Percentiles rank a stretch among this genome's conserved stretches.
Evolutionary conservation across 2,888 invertebrate species (phyloP).

Genomic region (Galerucella pusilla): DNA sequence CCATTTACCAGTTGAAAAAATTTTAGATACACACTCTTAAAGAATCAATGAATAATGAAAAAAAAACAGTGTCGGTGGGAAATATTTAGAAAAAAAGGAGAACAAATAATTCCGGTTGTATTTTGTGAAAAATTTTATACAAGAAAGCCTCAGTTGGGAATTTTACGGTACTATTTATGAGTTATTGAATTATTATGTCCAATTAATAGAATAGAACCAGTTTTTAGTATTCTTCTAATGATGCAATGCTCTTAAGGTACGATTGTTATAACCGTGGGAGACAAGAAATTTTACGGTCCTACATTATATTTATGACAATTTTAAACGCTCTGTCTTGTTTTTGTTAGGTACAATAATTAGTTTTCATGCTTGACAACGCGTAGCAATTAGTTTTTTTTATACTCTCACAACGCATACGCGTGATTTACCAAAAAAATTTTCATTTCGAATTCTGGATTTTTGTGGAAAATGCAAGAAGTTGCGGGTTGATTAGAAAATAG

Average conservation of each 20-base stretch:
- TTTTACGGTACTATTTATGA: too few relatives aligned
- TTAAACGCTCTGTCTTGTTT: not conserved
- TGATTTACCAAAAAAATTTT: too few relatives aligned
- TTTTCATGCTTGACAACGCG: slow-evolving; percentile 3
- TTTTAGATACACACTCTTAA: too few relatives aligned
- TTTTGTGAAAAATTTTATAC: too few relatives aligned
- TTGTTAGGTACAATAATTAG: not conserved
- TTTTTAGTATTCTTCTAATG: not conserved
- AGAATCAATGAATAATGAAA: too few relatives aligned
- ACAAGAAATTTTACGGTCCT: not conserved
- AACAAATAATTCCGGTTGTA: too few relatives aligned
- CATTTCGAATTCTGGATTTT: not conserved
- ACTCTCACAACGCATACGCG: too few relatives aligned
- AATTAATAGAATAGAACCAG: not conserved
- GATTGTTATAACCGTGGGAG: not conserved
- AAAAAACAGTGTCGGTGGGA: too few relatives aligned
- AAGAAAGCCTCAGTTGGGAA: too few relatives aligned
- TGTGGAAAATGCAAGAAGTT: not conserved
- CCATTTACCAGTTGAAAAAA: too few relatives aligned
- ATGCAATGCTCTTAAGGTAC: not conserved
- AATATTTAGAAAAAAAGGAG: too few relatives aligned
- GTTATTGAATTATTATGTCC: not conserved
- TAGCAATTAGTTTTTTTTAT: too few relatives aligned
- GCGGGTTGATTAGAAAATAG: not conserved
- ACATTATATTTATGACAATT: not conserved